These are phyloP conservation scores for Tinea semifulvella DNA, from an alignment of 2,888 invertebrate genomes.

Conservation along the genomic window DNA sequence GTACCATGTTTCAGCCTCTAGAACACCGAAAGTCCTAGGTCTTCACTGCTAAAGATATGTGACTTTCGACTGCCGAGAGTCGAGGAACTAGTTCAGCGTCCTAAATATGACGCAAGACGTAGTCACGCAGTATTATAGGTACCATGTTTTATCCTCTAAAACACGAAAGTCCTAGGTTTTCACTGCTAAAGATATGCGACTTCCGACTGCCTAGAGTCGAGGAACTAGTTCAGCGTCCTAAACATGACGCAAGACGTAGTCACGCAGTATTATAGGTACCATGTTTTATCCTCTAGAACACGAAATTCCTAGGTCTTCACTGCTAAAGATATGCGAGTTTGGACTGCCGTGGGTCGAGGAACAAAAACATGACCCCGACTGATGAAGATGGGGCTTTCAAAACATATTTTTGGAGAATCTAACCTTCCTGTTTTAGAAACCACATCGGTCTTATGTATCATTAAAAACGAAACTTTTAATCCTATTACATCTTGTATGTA, in stretches of 20 bases:
- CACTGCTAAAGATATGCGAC: constrained; percentile 99
- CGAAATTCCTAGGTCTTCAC: no score
- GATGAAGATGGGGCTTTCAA: no score
- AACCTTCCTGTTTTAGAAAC: no score
- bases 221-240: constrained; percentile 90
- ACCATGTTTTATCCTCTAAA: no score
- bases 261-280: constrained; percentile 95
- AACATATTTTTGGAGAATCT: no score
- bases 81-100: constrained; percentile 91
- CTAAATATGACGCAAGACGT: constrained; percentile 99
- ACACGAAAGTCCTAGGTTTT: no score
- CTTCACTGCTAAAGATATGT: constrained; percentile 99
- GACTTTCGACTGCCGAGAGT: constrained; percentile 99
- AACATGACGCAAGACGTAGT: constrained; percentile 99
- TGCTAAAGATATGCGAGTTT: constrained; percentile 99
- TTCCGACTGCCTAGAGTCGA: constrained; percentile 98
- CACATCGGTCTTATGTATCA: no score
- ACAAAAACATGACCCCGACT: constrained; percentile 87
- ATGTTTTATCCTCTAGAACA: no score
- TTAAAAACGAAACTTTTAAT: no score
- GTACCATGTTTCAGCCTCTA: no score
- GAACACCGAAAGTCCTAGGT: no score
- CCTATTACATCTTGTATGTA: no score
- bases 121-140: constrained; percentile 97
- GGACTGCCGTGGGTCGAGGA: constrained; percentile 98